Conservation (phyloP, 2,797 vertebrate genomes). For the Aldrovandia affinis region DNA sequence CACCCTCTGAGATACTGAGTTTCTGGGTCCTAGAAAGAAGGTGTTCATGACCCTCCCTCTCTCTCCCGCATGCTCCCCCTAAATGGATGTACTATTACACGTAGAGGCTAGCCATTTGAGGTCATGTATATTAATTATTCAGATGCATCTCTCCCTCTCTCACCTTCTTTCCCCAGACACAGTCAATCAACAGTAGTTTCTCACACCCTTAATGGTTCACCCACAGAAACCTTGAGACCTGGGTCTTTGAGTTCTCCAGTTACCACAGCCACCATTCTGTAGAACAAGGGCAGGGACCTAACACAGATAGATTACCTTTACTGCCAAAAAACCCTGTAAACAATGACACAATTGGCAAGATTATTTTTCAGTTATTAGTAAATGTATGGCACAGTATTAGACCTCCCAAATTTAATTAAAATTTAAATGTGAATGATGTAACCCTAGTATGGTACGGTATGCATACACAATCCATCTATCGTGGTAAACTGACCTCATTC, state of each 20-base stretch:
- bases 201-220: background rate
- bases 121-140: slow-evolving; percentile 6
- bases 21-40: background rate
- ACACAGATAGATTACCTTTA: no score
- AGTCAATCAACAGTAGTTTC: background rate
- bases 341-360: no score
- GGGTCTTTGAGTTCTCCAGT: background rate
- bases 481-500: background rate
- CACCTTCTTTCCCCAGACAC: background rate
- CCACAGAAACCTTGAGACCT: background rate
- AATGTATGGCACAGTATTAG: no score
- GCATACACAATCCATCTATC: no score
- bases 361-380: no score
- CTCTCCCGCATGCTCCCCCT: background rate
- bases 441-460: no score
- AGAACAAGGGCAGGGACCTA: no score
- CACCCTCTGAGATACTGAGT: background rate
- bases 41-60: background rate
- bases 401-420: no score
- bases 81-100: background rate
- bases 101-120: background rate
- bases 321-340: no score
- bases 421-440: background rate
- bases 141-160: background rate
- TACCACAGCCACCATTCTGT: background rate